phyloP scores from a whole-genome alignment of 2,888 invertebrate genomes.

The Pollenia griseotomentosa region DNA sequence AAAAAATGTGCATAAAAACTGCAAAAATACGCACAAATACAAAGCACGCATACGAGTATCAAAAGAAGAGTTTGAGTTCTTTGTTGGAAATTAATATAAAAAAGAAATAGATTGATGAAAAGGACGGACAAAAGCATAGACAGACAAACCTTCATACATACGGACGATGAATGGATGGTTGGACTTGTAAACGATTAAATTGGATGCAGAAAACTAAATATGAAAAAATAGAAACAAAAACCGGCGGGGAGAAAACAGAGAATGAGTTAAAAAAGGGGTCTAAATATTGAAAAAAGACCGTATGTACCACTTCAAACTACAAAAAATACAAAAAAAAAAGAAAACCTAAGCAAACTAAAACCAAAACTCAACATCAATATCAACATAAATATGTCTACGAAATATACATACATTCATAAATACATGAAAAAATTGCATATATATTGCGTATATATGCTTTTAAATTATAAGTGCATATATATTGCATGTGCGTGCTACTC shows the following conservation, averaged over 20 bases:
- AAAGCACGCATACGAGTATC: constrained; percentile 53
- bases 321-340: constrained; percentile 54
- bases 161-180: constrained; percentile 59
- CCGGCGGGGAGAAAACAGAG: constrained; percentile 17
- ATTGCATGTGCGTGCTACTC: constrained; percentile 62
- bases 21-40: constrained; percentile 67
- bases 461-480: constrained; percentile 55
- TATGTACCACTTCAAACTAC: constrained; percentile 68
- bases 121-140: constrained; percentile 50
- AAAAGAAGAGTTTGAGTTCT: constrained; percentile 67
- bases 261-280: constrained; percentile 56
- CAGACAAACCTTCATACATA: constrained; percentile 24
- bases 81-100: constrained; percentile 60
- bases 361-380: constrained; percentile 72
- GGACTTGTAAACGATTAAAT: constrained; percentile 68
- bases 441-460: constrained; percentile 42
- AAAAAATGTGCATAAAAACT: constrained; percentile 57
- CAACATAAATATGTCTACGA: constrained; percentile 71
- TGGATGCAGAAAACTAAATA: constrained; percentile 70
- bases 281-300: constrained; percentile 54
- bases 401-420: constrained; percentile 27
- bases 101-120: constrained; percentile 65
- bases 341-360: constrained; percentile 73
- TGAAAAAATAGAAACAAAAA: constrained; percentile 63
- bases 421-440: constrained; percentile 7